A percentile compares a stretch with the other conserved stretches of the same genome.
These are phyloP conservation scores for Protobothrops flavoviridis DNA, from an alignment of 2,113 vertebrate species.

Conservation along the genomic window DNA sequence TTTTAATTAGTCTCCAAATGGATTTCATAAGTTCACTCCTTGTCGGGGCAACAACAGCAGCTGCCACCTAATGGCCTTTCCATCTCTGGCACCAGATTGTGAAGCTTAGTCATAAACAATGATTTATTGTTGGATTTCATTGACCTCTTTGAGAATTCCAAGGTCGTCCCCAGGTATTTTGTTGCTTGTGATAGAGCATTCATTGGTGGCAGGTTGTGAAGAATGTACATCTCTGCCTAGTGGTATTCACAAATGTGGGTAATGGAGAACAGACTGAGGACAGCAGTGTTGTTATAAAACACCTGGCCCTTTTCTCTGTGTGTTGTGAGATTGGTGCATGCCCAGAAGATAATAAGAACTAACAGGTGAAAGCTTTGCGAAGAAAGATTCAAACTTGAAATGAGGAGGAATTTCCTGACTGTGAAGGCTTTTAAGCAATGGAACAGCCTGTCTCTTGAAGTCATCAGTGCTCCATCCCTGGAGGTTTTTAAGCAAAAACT, in stretches of 20 bases:
- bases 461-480: neutral
- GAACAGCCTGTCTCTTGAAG: neutral
- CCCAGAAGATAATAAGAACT: neutral
- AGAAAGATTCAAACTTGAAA: neutral
- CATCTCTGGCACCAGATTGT: conserved; percentile 28
- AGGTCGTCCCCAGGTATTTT: neutral
- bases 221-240: neutral
- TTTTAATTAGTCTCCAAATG: conserved; percentile 43
- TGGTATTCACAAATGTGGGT: neutral
- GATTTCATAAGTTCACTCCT: conserved; percentile 36
- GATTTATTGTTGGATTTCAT: neutral
- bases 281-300: neutral
- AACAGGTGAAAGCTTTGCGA: neutral
- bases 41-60: conserved; percentile 35
- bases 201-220: neutral
- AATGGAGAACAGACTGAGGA: neutral
- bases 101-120: conserved; percentile 14
- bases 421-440: neutral
- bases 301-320: neutral
- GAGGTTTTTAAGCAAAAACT: neutral
- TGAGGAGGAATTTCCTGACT: neutral
- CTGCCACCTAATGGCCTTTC: neutral
- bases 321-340: neutral
- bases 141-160: neutral
- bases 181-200: neutral